These are phyloP conservation scores for Pangasius djambal DNA, from an alignment of 2,797 vertebrate genomes.

Conservation along the genomic window DNA sequence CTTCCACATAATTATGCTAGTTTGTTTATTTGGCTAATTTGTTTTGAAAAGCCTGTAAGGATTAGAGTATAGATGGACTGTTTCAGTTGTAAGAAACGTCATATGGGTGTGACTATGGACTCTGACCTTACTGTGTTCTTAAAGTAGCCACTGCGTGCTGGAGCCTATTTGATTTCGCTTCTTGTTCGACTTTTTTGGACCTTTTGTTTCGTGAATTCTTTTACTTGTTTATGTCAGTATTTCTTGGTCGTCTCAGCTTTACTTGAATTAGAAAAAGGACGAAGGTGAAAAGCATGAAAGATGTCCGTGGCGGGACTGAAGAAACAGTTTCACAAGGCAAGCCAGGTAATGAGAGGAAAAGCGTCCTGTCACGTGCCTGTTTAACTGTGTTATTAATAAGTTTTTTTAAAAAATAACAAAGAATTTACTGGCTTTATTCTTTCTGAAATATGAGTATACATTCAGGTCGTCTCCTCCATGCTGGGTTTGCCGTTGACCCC, in stretches of 20 bases:
- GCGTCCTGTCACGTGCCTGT: not conserved
- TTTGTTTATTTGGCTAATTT: not conserved
- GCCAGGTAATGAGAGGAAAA: conserved; percentile 78
- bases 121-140: conserved; percentile 38
- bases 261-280: not conserved
- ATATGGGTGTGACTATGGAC: conserved; percentile 41
- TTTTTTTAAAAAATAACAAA: not conserved
- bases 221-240: not conserved
- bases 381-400: not conserved
- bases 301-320: conserved; percentile 91
- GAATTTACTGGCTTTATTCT: not conserved
- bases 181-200: not conserved
- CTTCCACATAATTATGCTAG: not conserved
- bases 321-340: conserved; percentile 94
- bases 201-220: not conserved
- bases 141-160: conserved; percentile 14
- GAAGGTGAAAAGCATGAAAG: conserved; percentile 21
- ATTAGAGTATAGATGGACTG: not conserved
- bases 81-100: not conserved
- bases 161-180: not conserved
- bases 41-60: not conserved
- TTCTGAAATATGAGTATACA: not conserved
- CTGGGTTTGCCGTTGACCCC: not conserved
- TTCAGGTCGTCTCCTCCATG: not conserved
- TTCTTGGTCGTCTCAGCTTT: conserved; percentile 4